Evolutionary conservation across 1,140 invertebrate species (phyloP), one percentile per base, ranked within the genome.

Genomic region (Drosophila melanica): DNA sequence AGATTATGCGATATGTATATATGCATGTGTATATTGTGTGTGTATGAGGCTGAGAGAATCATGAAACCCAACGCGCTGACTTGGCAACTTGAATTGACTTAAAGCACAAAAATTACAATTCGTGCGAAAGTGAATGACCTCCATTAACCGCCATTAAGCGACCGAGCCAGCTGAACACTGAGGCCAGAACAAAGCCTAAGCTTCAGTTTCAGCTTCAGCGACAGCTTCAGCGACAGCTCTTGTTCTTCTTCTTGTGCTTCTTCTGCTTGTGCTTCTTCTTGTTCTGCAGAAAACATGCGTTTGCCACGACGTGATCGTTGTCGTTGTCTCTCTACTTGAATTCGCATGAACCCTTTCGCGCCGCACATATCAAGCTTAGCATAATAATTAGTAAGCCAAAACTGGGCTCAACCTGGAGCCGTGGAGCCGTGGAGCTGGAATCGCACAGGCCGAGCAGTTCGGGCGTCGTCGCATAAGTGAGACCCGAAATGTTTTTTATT

Each of bases 61-160:
- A 65, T 60, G 72, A 78, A 78, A 63, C 66, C 55, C 42, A 66
- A 66, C 50, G 50, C 62, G 65, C 72, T 66, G 63, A 79, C 69
- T 82, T 75, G 72, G 62, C 75, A 78, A 81, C 79, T 86, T 79
- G 78, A 73, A 73, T 89, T 77, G 68, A 73, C 77, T 89, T 79
- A 79, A 89, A 80, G 85, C 77, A 89, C 74, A 79, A 80, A 78
- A 75, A 81, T 76, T 76, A 90, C 76, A 81, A 86, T 90, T 90
- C 86, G 86, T 90, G 81, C 79, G 86, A 90, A 90, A 90, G 86
- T 90, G 86, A 90, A 90, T 90, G 86, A 90, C 86, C 86, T 90
- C 86, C 86, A 90, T 90, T 90, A 90, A 90, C 86, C 86, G 79
- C 74, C 77, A 82, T 80, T 82, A 82, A 77, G 69, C 35, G 39